These are phyloP conservation scores for Apaloderma vittatum DNA, from an alignment of 2,113 vertebrate species.

Conservation along the genomic window DNA sequence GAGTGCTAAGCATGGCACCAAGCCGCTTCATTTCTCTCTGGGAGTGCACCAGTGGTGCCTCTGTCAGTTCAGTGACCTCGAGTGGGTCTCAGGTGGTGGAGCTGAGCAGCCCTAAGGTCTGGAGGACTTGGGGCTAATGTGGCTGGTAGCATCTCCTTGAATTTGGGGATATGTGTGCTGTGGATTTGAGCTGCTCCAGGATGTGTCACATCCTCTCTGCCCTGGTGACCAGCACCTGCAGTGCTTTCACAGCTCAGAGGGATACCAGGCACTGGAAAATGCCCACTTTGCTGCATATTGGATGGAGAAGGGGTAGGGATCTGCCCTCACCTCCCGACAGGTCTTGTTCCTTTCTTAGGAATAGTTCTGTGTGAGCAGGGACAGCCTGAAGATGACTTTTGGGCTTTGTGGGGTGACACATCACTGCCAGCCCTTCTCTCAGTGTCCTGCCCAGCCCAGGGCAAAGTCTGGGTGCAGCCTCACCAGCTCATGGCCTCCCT, in stretches of 20 bases:
- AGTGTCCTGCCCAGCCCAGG: fast-evolving
- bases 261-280: fast-evolving
- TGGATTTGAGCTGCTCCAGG: not conserved
- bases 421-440: fast-evolving
- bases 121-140: not conserved
- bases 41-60: fast-evolving
- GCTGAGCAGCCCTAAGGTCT: not conserved
- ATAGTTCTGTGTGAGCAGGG: not conserved
- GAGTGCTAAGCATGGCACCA: not conserved
- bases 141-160: not conserved
- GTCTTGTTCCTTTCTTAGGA: not conserved
- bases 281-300: not conserved
- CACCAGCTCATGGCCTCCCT: no score
- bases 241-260: not conserved
- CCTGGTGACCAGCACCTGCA: no score
- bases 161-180: not conserved
- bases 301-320: not conserved
- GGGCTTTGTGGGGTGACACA: not conserved
- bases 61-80: fast-evolving
- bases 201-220: not conserved
- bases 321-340: not conserved
- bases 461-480: not conserved
- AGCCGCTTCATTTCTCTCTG: fast-evolving
- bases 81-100: not conserved
- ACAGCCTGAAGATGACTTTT: not conserved